Evolutionary conservation across 2,797 vertebrate species (phyloP), one percentile per base, ranked within the genome.

Genomic region (Enteromius fasciolatus): DNA sequence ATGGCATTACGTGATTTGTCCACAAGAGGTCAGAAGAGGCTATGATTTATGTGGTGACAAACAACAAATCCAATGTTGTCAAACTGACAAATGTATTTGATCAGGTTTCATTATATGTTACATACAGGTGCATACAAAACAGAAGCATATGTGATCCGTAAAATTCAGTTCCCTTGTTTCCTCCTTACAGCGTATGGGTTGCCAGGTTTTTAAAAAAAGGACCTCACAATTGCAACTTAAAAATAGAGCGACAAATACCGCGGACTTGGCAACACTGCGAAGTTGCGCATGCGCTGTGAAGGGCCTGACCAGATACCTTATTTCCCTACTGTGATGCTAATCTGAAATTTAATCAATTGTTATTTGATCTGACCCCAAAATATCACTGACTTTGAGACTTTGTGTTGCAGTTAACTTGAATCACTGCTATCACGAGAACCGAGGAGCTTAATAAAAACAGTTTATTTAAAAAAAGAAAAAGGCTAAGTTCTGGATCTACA

Each of bases 1-100:
- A 14, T 63, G 57, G 31, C 2, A 5, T 25, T 63, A 20, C 69
- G 72, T 3, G 39, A 73, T 36, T 50, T 11, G 20, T 11, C 44
- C 79, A 63, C 41, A 50, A 73, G 79, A 81, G 28, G 28, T 20
- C 79, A 1, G 7, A 36, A 50, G 14, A 63, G 39, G 3, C 68
- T 23, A 23, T 11, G 52, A 4, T 20, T 20, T 39, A 9, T 69
- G 23, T 39, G 36, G 46, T 10, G 28, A n/a, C 28, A n/a, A 14
- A 11, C 39, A n/a, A 54, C 67, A 33, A 10, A 23, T 46, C 20
- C 23, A 0, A 15, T 72, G 5, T 31, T n/a, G 41, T 76, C 23
- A 31, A 44, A 31, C n/a, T 63, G 9, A 25, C 1, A 76, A 1
- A 18, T 3, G 17, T 28, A 20, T 28, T 77, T 31, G 31, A n/a